A percentile compares a stretch with the other conserved stretches of the same genome.
These are phyloP conservation scores for Cephus cinctus DNA, from an alignment of 1,140 invertebrate species.

Conservation along the genomic window DNA sequence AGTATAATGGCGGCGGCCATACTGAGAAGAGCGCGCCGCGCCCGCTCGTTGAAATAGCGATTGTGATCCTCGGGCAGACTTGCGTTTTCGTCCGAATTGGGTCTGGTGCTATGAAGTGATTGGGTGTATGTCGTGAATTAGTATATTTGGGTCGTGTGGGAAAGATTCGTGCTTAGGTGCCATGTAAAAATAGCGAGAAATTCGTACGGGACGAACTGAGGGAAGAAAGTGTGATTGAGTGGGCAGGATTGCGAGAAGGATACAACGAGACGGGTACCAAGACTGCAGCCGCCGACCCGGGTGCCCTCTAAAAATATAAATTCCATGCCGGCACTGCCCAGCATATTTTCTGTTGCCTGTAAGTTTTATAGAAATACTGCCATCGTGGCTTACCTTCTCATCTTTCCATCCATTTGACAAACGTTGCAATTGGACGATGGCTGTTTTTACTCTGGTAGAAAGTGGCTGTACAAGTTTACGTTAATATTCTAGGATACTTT, in stretches of 20 bases:
- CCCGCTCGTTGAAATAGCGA: constrained; percentile 34
- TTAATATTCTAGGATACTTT: too few relatives aligned
- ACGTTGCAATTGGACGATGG: too few relatives aligned
- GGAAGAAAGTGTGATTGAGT: not conserved
- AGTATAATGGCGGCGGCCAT: constrained; percentile 48
- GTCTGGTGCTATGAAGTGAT: too few relatives aligned
- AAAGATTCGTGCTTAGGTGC: not conserved
- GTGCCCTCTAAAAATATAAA: constrained; percentile 51
- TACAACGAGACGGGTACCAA: too few relatives aligned
- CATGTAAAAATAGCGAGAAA: not conserved
- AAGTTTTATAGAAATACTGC: not conserved
- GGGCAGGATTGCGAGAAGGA: too few relatives aligned
- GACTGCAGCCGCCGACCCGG: too few relatives aligned
- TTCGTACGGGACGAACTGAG: not conserved
- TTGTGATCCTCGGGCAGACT: too few relatives aligned
- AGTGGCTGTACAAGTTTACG: too few relatives aligned
- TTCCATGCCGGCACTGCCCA: constrained; percentile 35
- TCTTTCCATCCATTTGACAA: too few relatives aligned
- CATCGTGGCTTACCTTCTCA: constrained; percentile 22
- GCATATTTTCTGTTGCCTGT: constrained; percentile 21
- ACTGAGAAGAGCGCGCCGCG: constrained; percentile 41
- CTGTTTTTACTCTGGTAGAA: too few relatives aligned
- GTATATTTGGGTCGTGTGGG: not conserved
- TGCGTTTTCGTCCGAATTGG: too few relatives aligned
- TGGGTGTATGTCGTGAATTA: constrained; percentile 17